Evolutionary conservation across 2,113 vertebrate species (phyloP).

Genomic region (Brachypodius melanocephalos): DNA sequence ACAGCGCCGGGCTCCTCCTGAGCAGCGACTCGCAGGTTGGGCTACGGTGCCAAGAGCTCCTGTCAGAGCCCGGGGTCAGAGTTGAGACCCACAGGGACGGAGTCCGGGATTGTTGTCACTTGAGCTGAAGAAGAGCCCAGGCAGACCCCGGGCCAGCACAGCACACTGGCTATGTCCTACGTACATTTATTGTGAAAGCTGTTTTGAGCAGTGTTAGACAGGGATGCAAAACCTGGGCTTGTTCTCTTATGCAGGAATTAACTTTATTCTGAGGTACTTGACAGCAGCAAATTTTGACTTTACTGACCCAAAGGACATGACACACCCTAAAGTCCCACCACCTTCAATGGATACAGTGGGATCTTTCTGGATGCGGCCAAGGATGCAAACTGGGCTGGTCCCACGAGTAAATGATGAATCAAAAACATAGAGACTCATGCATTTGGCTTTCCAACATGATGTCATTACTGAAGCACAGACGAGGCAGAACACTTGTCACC

Average conservation of each 20-base stretch:
- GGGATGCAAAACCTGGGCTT: background rate
- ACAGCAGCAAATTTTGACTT: background rate
- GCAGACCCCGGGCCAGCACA: background rate
- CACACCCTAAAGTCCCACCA: background rate
- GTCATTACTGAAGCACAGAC: background rate
- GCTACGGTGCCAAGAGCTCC: background rate
- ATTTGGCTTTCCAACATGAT: background rate
- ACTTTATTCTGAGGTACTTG: background rate
- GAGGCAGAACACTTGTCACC: background rate
- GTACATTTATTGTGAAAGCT: background rate
- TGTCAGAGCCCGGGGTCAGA: background rate
- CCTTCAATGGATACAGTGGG: background rate
- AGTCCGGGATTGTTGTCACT: background rate
- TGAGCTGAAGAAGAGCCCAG: rapidly evolving
- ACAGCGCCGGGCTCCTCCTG: rapidly evolving
- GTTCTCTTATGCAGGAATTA: background rate
- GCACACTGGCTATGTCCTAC: background rate
- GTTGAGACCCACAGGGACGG: rapidly evolving
- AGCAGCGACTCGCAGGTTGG: background rate
- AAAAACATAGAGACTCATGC: background rate
- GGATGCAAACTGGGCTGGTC: background rate
- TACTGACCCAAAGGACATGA: background rate
- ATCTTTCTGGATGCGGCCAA: background rate
- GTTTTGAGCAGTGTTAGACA: background rate
- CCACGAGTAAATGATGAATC: background rate